Conservation (phyloP, 2,113 vertebrate species). For the Mesoclemmys tuberculata region DNA sequence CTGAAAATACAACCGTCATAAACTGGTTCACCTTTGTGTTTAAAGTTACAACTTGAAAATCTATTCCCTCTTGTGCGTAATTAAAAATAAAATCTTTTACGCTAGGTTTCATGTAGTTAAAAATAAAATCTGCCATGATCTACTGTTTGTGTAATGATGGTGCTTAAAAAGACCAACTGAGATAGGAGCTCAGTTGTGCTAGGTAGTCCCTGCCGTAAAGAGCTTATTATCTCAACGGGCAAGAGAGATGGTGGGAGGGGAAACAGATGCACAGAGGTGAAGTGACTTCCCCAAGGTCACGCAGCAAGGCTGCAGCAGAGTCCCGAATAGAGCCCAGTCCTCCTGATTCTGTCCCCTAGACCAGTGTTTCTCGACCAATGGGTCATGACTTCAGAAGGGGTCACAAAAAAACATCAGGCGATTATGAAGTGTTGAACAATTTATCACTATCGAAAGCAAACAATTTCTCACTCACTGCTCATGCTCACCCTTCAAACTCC, state of each 20-base stretch:
- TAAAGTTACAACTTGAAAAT: not conserved
- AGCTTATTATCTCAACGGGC: not conserved
- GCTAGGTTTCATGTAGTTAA: not conserved
- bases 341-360: not conserved
- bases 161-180: not conserved
- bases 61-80: not conserved
- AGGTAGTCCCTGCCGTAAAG: not conserved
- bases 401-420: not conserved
- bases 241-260: not conserved
- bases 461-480: not conserved
- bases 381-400: not conserved
- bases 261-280: fast-evolving
- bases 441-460: not conserved
- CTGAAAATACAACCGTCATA: not conserved
- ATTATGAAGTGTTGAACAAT: not conserved
- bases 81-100: not conserved
- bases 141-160: not conserved
- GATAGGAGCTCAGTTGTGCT: fast-evolving
- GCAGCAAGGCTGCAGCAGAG: not conserved
- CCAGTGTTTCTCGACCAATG: not conserved
- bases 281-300: not conserved
- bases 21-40: not conserved
- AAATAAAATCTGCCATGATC: not conserved
- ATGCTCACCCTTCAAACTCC: not conserved
- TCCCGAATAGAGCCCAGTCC: not conserved